These are phyloP conservation scores for Amiota communis DNA, from an alignment of 2,888 invertebrate genomes.

Conservation along the genomic window DNA sequence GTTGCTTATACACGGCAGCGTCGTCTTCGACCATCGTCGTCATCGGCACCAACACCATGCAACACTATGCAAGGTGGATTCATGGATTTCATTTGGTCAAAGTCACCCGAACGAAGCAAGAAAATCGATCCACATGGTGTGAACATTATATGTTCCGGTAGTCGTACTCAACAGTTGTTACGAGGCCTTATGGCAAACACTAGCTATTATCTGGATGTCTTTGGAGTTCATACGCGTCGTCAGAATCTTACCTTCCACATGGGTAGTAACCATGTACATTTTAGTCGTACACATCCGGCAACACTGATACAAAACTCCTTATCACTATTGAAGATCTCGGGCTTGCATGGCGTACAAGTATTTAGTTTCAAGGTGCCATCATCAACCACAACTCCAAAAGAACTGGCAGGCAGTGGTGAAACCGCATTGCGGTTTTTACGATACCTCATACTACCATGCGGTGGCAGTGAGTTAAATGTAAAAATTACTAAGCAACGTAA, in stretches of 20 bases:
- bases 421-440: slow-evolving; percentile 52
- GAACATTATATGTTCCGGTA: slow-evolving; percentile 71
- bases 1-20: slow-evolving; percentile 56
- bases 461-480: slow-evolving; percentile 74
- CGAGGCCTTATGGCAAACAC: slow-evolving; percentile 65
- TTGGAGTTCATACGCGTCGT: slow-evolving; percentile 70
- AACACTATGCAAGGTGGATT: slow-evolving; percentile 43
- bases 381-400: slow-evolving; percentile 13
- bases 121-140: slow-evolving; percentile 58
- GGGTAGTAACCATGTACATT: slow-evolving; percentile 64
- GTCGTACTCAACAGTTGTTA: slow-evolving; percentile 68
- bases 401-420: background rate
- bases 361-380: slow-evolving; percentile 76
- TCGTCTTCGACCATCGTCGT: slow-evolving; percentile 30
- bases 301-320: slow-evolving; percentile 74
- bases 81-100: slow-evolving; percentile 65
- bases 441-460: slow-evolving; percentile 76
- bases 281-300: slow-evolving; percentile 71
- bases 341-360: slow-evolving; percentile 75
- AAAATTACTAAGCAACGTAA: slow-evolving; percentile 71
- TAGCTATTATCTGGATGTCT: slow-evolving; percentile 71
- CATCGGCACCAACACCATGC: slow-evolving; percentile 30
- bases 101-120: slow-evolving; percentile 62
- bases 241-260: slow-evolving; percentile 70
- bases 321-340: slow-evolving; percentile 74